These are phyloP conservation scores for Nudaria mundana DNA, from an alignment of 2,888 invertebrate genomes.

Conservation along the genomic window DNA sequence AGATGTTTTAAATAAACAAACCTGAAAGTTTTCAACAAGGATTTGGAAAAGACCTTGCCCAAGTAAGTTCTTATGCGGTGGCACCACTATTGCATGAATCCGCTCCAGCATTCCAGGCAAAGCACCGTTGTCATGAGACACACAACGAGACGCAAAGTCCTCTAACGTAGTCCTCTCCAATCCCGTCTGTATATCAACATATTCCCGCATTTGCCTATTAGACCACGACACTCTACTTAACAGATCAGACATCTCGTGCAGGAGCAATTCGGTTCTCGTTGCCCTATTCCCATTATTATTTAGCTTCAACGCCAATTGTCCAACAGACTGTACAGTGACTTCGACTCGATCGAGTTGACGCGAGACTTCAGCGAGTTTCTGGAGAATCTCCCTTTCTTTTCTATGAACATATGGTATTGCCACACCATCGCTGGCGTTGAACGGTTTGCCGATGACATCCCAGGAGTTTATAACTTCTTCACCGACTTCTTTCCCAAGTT, in stretches of 20 bases:
- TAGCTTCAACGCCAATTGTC: slow-evolving; percentile 50
- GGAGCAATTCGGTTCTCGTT: slow-evolving; percentile 78
- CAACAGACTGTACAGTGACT: slow-evolving; percentile 49
- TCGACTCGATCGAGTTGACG: slow-evolving; percentile 57
- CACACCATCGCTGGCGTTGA: slow-evolving; percentile 74
- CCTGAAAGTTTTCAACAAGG: slow-evolving; percentile 62
- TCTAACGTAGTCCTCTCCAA: slow-evolving; percentile 85
- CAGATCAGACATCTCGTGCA: slow-evolving; percentile 83
- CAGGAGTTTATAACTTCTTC: slow-evolving; percentile 82
- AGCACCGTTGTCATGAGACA: slow-evolving; percentile 84
- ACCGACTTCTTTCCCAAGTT: slow-evolving; percentile 81
- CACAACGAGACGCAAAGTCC: slow-evolving; percentile 86
- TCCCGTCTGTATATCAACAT: slow-evolving; percentile 73
- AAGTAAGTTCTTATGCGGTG: slow-evolving; percentile 63
- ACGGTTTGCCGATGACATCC: slow-evolving; percentile 82
- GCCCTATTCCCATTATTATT: slow-evolving; percentile 61
- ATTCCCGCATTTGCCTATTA: slow-evolving; percentile 81
- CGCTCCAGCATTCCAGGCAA: slow-evolving; percentile 84
- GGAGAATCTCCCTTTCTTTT: slow-evolving; percentile 82
- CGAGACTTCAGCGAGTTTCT: slow-evolving; percentile 59
- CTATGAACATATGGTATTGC: slow-evolving; percentile 82
- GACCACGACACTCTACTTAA: slow-evolving; percentile 81
- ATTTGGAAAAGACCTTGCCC: slow-evolving; percentile 71
- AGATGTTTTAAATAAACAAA: slow-evolving; percentile 40
- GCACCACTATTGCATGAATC: slow-evolving; percentile 83